Base-by-base conservation (phyloP, 2,888 invertebrate genomes). In the Tiliacea aurago region DNA sequence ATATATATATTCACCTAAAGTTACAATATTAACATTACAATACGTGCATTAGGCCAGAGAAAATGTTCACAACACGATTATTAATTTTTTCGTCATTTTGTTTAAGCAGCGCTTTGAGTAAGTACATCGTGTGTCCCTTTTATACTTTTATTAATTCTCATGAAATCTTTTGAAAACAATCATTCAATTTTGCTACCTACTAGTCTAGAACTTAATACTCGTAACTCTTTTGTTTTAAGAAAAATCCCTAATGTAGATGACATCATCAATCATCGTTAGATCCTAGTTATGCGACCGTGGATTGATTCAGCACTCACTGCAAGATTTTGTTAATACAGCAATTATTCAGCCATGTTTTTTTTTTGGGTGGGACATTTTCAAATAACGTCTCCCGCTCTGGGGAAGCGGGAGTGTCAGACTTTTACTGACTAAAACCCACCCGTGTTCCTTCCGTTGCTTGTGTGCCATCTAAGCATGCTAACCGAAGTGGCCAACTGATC, bases 11-110 rank as follows among this genome's bases (percentile, higher is more conserved):
- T 23, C 11, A 23, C 11, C 5, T 41, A 1, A 28, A 47, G 11
- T 47, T 41, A 33, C 2, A 23, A 56, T n/a, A 15, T 28, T 49
- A 28, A 20, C 56, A 68, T 68, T 41, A 0, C 11, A 20, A 20
- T 4, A n/a, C 15, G 47, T 4, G 37, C 6, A 2, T 23, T 47
- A 18, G 9, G 0, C 1, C 11, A 69, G n/a, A 47, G 20, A 71
- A 56, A 71, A 71, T 71, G 69, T 70, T 20, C 0, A 0, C 20
- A 43, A 55, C 13, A 33, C 43, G 18, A 15, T 23, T 55, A 45
- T 41, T 45, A 28, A 2, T 69, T 69, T 71, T 58, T 9, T n/a
- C 41, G 28, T 10, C 49, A 6, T 28, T 58, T 28, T 49, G 59
- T 20, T 5, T 45, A 4, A 7, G 43, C n/a, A 58, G n/a, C 58